These are phyloP conservation scores for Philypnodon macrostomus DNA, from an alignment of 2,797 vertebrate species.

Conservation along the genomic window DNA sequence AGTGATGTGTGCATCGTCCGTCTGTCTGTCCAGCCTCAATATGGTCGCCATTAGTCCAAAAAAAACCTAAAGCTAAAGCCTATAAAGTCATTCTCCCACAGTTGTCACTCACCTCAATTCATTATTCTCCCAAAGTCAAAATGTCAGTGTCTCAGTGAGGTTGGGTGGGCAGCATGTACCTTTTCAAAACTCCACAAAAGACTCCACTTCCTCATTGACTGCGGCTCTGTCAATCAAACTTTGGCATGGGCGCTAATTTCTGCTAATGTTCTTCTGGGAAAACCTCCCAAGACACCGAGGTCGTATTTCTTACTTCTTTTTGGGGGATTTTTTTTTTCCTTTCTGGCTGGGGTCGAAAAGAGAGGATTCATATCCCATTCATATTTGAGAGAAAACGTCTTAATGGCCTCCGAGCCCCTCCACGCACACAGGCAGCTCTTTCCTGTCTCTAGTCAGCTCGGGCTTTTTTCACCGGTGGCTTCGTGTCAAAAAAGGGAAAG, in stretches of 20 bases:
- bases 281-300: constrained; percentile 72
- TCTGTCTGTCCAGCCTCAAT: no score
- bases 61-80: no score
- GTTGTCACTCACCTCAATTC: constrained; percentile 8
- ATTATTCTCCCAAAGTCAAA: constrained; percentile 47
- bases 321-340: constrained; percentile 64
- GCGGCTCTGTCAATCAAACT: no score
- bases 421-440: no score
- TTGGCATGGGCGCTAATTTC: constrained; percentile 71
- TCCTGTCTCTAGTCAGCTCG: constrained; percentile 95
- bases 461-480: constrained; percentile 98
- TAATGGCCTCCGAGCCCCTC: no score
- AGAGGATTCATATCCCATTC: constrained; percentile 87
- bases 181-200: constrained; percentile 68
- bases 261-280: constrained; percentile 69
- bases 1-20: no score
- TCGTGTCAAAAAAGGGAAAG: constrained; percentile 99
- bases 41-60: no score
- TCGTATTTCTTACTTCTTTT: constrained; percentile 49
- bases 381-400: constrained; percentile 83
- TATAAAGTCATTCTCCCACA: neutral
- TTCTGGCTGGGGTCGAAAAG: constrained; percentile 64
- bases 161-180: constrained; percentile 57
- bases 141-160: constrained; percentile 62
- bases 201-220: constrained; percentile 78